Percentiles rank a stretch among this genome's conserved stretches.
These are phyloP conservation scores for Steatornis caripensis DNA, from an alignment of 2,113 vertebrate genomes.

Conservation along the genomic window DNA sequence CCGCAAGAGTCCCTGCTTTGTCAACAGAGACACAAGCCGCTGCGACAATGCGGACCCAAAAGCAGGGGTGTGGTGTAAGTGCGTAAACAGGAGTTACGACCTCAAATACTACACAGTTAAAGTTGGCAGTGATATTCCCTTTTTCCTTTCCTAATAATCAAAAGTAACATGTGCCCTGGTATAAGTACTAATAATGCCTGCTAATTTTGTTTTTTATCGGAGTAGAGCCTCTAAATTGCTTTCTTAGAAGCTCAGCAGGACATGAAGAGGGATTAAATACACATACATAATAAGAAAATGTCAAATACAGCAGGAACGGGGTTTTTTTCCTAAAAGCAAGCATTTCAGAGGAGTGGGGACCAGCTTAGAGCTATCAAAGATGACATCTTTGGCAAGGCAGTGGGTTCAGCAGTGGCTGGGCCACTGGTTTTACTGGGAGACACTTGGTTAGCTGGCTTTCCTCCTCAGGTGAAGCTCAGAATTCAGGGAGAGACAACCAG, in stretches of 20 bases:
- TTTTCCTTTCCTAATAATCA: neutral
- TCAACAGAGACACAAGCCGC: neutral
- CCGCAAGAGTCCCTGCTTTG: accelerated
- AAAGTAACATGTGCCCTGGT: neutral
- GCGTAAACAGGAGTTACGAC: neutral
- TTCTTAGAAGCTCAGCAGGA: neutral
- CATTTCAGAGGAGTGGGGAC: neutral
- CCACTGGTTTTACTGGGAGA: accelerated
- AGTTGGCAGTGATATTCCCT: accelerated
- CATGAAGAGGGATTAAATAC: neutral
- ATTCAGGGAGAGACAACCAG: neutral
- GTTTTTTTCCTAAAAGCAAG: neutral
- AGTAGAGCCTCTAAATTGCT: neutral
- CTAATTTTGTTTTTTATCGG: neutral
- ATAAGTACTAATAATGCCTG: neutral
- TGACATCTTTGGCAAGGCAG: accelerated
- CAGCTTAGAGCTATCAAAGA: neutral
- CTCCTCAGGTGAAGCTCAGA: neutral
- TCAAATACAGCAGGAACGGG: neutral
- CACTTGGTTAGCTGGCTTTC: accelerated
- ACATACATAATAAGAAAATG: neutral
- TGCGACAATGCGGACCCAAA: neutral
- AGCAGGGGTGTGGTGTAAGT: neutral
- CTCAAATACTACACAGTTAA: neutral
- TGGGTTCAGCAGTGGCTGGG: neutral